Evolutionary conservation across 2,113 vertebrate genomes (phyloP), one percentile per base, ranked within the genome.

Genomic region (Regulus satrapa): DNA sequence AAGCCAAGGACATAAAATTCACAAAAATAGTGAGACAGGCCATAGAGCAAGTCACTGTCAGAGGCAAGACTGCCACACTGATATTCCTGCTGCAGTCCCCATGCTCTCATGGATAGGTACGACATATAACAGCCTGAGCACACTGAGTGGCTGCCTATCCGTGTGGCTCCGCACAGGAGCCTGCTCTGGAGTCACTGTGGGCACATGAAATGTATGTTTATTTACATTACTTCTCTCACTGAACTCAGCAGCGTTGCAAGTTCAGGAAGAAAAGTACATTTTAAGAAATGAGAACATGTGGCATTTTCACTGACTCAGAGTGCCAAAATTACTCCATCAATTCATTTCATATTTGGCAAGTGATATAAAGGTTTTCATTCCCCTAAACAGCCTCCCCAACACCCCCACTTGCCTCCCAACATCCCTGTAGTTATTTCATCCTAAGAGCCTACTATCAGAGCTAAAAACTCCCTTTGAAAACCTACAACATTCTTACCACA

Each of bases 51-150:
- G n/a, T 20, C 34, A 43, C 2, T 12, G 45, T 19, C 72, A 72
- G 80, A 75, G 24, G 21, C 43, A 52, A 68, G 55, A 38, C 13
- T 38, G 10, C 6, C 10, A 2, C 14, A 32, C 1, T 1, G 1
- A 12, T 8, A 14, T 8, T 92, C 41, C 21, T 85, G 23, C 28
- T 38, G 36, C 34, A 12, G 3, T 34, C 10, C n/a, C 48, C 15
- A 5, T 2, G 40, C 77, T 41, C 19, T 17, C 3, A 0, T 1
- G n/a, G 48, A 6, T 0, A 20, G 56, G 8, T 8, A 32, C 25
- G 66, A n/a, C 23, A 29, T 0, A 18, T 3, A 1, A 2, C 13
- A 85, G 61, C 18, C 52, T 31, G 36, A 69, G 32, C n/a, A 16
- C 54, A 17, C 3, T n/a, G n/a, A n/a, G n/a, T n/a, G n/a, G n/a